These are phyloP conservation scores for Molossus molossus DNA, from an alignment of 2,797 vertebrate species.

Conservation along the genomic window DNA sequence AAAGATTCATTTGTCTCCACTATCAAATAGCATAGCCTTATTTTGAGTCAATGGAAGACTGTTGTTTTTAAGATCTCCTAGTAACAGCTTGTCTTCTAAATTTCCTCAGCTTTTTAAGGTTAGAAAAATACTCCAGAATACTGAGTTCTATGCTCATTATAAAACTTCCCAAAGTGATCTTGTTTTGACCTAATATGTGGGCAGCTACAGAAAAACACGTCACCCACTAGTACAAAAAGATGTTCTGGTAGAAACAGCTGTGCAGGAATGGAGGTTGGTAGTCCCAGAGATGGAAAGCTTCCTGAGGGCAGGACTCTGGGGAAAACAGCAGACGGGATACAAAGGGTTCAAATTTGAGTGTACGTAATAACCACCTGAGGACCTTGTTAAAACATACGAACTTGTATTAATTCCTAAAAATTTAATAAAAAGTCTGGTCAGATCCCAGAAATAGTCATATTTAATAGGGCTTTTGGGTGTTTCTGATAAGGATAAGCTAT, in stretches of 20 bases:
- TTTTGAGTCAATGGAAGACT: background rate
- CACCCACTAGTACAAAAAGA: slow-evolving; percentile 33
- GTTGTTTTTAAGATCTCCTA: slow-evolving; percentile 29
- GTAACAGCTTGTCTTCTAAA: background rate
- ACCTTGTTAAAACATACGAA: background rate
- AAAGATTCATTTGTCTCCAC: background rate
- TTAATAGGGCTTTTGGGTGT: background rate
- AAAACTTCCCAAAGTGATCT: slow-evolving; percentile 67
- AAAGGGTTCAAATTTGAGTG: background rate
- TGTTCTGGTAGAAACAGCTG: background rate
- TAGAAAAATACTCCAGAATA: background rate
- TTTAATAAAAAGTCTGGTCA: background rate
- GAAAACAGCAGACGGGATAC: background rate
- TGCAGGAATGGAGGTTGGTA: background rate
- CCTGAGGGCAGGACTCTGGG: background rate
- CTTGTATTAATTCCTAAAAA: background rate
- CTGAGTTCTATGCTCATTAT: background rate
- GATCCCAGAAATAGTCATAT: background rate
- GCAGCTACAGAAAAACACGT: slow-evolving; percentile 38
- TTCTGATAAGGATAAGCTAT: background rate
- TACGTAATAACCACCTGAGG: background rate
- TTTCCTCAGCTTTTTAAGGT: background rate
- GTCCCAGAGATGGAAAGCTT: background rate
- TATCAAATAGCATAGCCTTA: background rate
- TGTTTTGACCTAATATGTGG: slow-evolving; percentile 60